Conservation (phyloP, 2,888 invertebrate genomes). For the Drosophila tripunctata region DNA sequence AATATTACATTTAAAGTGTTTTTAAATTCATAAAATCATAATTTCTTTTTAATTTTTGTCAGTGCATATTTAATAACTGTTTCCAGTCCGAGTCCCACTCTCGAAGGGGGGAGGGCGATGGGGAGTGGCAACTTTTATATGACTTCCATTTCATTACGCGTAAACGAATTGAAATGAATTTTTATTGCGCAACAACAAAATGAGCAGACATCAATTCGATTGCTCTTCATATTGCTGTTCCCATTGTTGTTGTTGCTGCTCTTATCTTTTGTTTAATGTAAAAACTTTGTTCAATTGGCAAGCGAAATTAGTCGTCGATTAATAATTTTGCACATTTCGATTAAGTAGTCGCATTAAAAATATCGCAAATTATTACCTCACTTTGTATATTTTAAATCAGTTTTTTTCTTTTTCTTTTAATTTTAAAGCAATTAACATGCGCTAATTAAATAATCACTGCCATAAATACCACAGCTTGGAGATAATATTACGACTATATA, state of each 20-base stretch:
- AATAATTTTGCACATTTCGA: conserved; percentile 65
- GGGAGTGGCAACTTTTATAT: conserved; percentile 52
- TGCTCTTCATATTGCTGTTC: conserved; percentile 14
- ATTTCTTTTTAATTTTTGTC: neutral
- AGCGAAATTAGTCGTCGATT: conserved; percentile 72
- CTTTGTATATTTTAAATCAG: neutral
- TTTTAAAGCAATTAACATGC: conserved; percentile 62
- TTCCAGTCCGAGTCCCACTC: conserved; percentile 22
- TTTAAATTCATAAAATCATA: too few relatives aligned
- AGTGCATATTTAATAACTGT: conserved; percentile 58
- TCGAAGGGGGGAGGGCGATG: neutral
- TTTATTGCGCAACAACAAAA: conserved; percentile 74
- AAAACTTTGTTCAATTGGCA: conserved; percentile 76
- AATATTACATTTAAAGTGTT: too few relatives aligned
- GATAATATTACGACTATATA: conserved; percentile 9
- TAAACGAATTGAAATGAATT: conserved; percentile 80
- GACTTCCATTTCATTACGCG: conserved; percentile 78
- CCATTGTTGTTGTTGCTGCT: conserved; percentile 20
- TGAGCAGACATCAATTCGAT: conserved; percentile 35
- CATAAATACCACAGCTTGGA: conserved; percentile 50
- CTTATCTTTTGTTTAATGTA: conserved; percentile 77
- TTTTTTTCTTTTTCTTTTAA: conserved; percentile 5
- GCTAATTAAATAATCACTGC: conserved; percentile 72
- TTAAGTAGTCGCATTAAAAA: conserved; percentile 46
- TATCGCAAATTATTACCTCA: conserved; percentile 13